Percentiles rank a stretch among this genome's conserved stretches.
Conservation (phyloP, 2,888 invertebrate species). For the Archips crataeganus region DNA sequence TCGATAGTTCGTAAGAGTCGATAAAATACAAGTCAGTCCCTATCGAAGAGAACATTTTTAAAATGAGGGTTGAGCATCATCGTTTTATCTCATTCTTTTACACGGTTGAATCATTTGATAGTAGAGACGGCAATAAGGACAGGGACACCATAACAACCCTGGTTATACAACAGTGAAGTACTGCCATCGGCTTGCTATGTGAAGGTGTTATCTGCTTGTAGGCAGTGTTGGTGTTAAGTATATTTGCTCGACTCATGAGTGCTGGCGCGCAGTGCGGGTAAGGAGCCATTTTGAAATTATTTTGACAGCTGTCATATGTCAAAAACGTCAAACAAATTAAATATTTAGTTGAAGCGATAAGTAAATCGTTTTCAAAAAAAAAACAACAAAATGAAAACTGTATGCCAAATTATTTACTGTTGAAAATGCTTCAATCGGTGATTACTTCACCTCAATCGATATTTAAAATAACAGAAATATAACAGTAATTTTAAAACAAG, state of each 20-base stretch:
- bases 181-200: slow-evolving; percentile 68
- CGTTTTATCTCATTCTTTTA: not conserved
- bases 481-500: not conserved
- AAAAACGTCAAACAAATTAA: not conserved
- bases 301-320: not conserved
- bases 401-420: no score
- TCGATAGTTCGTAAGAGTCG: not conserved
- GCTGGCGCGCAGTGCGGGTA: slow-evolving; percentile 16
- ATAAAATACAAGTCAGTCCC: not conserved
- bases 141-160: slow-evolving; percentile 43
- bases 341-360: no score
- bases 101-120: slow-evolving; percentile 3
- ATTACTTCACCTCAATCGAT: no score
- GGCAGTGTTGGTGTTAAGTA: slow-evolving; percentile 79
- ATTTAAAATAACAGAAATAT: not conserved
- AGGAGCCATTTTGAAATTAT: not conserved
- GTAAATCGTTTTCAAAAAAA: not conserved
- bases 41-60: not conserved
- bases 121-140: slow-evolving; percentile 28
- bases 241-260: slow-evolving; percentile 27
- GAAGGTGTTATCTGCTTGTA: slow-evolving; percentile 79
- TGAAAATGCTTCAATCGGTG: no score
- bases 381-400: not conserved
- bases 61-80: not conserved
- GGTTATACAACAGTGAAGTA: slow-evolving; percentile 58